phyloP scores from a whole-genome alignment of 2,888 invertebrate species.

The Scaptomyza reducta region DNA sequence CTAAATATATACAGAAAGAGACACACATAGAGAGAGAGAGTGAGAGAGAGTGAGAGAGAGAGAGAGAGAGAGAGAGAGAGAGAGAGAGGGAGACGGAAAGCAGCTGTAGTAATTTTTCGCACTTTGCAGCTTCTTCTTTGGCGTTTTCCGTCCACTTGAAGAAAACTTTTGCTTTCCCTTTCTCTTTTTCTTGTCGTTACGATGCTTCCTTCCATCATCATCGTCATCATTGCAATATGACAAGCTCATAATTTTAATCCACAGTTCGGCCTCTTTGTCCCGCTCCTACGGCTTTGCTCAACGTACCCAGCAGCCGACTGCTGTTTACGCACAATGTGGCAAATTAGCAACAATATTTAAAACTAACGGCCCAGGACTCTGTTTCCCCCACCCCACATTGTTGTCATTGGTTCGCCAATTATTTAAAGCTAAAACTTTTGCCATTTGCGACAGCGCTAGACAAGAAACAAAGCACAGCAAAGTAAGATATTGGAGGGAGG shows the following conservation, averaged over 20 bases:
- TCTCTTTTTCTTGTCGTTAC: constrained; percentile 3
- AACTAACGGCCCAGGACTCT: constrained; percentile 63
- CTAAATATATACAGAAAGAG: constrained; percentile 1
- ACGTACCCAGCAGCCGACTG: constrained; percentile 10
- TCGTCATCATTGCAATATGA: constrained; percentile 70
- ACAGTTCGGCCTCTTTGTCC: constrained; percentile 36
- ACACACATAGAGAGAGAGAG: constrained; percentile 1
- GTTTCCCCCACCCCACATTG: not conserved
- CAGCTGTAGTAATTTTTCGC: constrained; percentile 40
- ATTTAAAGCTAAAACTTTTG: constrained; percentile 73
- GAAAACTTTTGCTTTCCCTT: constrained; percentile 39
- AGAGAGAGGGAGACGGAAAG: not conserved
- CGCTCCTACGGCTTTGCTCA: not conserved
- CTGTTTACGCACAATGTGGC: constrained; percentile 76
- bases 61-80: not conserved
- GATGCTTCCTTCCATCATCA: constrained; percentile 49
- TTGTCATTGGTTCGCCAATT: constrained; percentile 56
- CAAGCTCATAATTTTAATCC: constrained; percentile 79
- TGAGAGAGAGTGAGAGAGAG: not conserved
- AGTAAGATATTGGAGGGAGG: not conserved
- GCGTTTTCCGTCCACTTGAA: constrained; percentile 38
- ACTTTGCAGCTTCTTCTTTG: constrained; percentile 38
- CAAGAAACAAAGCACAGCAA: constrained; percentile 32
- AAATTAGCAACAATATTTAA: constrained; percentile 78
- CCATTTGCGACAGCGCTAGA: constrained; percentile 62